phyloP scores from a whole-genome alignment of 1,140 invertebrate species.

The Apolygus lucorum region DNA sequence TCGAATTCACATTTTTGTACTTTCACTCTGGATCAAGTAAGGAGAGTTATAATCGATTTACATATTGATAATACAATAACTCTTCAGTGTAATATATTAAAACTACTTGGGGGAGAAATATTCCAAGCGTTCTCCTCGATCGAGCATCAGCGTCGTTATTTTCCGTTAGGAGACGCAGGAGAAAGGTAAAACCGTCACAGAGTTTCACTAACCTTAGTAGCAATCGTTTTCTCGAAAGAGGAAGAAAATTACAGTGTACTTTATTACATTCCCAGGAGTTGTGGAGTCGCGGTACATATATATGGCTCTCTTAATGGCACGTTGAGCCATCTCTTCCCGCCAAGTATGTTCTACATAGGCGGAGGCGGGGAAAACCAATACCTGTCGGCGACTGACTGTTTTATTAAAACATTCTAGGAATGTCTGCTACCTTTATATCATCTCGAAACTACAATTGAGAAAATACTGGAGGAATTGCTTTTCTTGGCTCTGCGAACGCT shows the following conservation, averaged over 20 bases:
- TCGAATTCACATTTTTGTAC: too few relatives aligned
- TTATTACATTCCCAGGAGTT: not conserved
- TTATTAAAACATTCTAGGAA: constrained; percentile 14
- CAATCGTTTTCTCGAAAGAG: not conserved
- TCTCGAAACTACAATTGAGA: constrained; percentile 1
- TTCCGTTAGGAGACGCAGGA: too few relatives aligned
- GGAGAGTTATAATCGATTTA: too few relatives aligned
- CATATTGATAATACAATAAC: too few relatives aligned
- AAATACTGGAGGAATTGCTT: constrained; percentile 11
- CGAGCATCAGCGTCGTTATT: too few relatives aligned
- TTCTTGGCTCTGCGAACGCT: too few relatives aligned
- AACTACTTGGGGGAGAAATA: too few relatives aligned
- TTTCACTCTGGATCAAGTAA: too few relatives aligned
- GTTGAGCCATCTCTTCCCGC: not conserved
- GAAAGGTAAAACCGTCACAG: not conserved
- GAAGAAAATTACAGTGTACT: not conserved
- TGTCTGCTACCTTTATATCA: constrained; percentile 13
- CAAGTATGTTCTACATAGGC: not conserved
- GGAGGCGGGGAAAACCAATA: not conserved
- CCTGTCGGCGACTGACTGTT: constrained; percentile 10
- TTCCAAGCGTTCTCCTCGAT: too few relatives aligned
- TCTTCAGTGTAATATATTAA: too few relatives aligned
- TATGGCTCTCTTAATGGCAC: not conserved
- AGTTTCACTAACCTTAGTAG: not conserved
- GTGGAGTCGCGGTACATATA: not conserved